Percentiles rank a stretch among this genome's conserved stretches.
Conservation (phyloP, 1,140 invertebrate species). For the Hestina assimilis region DNA sequence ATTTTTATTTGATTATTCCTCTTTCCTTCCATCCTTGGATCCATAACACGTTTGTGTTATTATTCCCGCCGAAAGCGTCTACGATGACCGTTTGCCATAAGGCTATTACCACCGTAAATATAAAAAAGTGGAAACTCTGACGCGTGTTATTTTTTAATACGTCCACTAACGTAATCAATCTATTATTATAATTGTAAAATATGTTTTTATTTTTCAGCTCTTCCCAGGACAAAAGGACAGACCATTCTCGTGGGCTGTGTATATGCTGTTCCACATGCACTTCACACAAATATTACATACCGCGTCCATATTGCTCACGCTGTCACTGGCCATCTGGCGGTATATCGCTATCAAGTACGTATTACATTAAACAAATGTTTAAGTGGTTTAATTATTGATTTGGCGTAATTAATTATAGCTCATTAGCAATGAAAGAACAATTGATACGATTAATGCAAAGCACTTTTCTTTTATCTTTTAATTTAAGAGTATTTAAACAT, state of each 20-base stretch:
- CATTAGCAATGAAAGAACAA: neutral
- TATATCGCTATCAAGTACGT: constrained; percentile 79
- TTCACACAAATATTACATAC: constrained; percentile 90
- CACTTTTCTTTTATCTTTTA: neutral
- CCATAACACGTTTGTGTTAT: too few relatives aligned
- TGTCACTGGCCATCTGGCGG: constrained; percentile 86
- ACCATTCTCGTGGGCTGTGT: constrained; percentile 84
- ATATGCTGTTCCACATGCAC: constrained; percentile 85
- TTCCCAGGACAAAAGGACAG: constrained; percentile 78
- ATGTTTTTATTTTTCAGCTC: constrained; percentile 36
- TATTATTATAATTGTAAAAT: too few relatives aligned
- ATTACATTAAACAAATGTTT: constrained; percentile 11
- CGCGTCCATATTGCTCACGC: constrained; percentile 91
- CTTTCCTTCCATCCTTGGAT: too few relatives aligned
- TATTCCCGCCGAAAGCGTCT: too few relatives aligned
- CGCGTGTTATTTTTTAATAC: too few relatives aligned
- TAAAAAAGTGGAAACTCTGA: too few relatives aligned
- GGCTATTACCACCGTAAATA: too few relatives aligned
- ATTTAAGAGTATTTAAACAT: neutral
- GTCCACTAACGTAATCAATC: too few relatives aligned
- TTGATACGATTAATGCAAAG: too few relatives aligned
- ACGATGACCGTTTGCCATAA: too few relatives aligned
- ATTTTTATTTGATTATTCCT: too few relatives aligned
- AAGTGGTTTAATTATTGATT: constrained; percentile 3
- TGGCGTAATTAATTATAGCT: constrained; percentile 1